Percentiles rank a stretch among this genome's conserved stretches.
phyloP scores from a whole-genome alignment of 2,113 vertebrate genomes.

The Phrynocephalus versicolor region DNA sequence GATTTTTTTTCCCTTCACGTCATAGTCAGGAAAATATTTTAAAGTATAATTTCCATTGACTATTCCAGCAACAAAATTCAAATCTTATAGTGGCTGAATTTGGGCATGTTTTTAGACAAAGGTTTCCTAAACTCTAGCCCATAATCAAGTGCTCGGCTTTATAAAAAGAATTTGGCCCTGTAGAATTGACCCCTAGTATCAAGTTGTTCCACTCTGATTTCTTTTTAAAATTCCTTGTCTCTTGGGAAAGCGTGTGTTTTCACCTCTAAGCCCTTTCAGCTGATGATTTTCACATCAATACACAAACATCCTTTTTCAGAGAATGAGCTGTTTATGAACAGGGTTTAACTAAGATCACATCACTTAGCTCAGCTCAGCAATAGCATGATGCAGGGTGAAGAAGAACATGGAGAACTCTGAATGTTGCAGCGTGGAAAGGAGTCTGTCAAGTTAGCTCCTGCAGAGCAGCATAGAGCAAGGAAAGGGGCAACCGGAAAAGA shows the following conservation, averaged over 20 bases:
- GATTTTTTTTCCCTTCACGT: not conserved
- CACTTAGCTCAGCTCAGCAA: slow-evolving; percentile 55
- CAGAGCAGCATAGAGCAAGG: not conserved
- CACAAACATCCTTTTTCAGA: slow-evolving; percentile 52
- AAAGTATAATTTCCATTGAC: not conserved
- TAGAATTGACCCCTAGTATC: not conserved
- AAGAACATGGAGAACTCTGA: not conserved
- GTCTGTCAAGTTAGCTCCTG: not conserved
- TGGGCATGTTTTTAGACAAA: not conserved
- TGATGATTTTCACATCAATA: slow-evolving; percentile 60
- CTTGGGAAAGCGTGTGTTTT: slow-evolving; percentile 68
- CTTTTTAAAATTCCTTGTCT: slow-evolving; percentile 12
- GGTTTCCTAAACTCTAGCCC: not conserved
- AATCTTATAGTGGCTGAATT: not conserved
- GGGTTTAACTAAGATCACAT: slow-evolving; percentile 40
- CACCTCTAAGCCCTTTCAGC: slow-evolving; percentile 47
- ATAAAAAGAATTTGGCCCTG: not conserved
- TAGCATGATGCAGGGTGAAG: not conserved
- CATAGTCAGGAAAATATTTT: not conserved
- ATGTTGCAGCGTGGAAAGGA: not conserved
- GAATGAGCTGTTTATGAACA: slow-evolving; percentile 51
- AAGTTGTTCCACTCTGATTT: fast-evolving
- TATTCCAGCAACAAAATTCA: not conserved
- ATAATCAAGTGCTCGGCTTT: not conserved
- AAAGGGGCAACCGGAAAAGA: not conserved